These are phyloP conservation scores for Menura novaehollandiae DNA, from an alignment of 2,113 vertebrate genomes.

Conservation along the genomic window DNA sequence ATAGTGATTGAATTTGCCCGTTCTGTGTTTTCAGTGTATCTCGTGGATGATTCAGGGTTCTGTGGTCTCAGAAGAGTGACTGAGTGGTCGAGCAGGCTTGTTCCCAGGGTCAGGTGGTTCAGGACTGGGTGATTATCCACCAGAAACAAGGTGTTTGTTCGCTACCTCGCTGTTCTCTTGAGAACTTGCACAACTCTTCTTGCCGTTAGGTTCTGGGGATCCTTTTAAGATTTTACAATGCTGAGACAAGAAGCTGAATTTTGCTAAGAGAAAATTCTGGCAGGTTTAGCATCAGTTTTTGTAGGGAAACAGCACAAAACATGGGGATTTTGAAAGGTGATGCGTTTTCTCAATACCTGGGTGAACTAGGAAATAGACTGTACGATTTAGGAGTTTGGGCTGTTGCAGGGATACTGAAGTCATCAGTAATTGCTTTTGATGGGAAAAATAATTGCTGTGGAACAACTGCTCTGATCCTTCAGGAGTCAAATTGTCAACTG, in stretches of 20 bases:
- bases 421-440: background rate
- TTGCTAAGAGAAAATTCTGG: background rate
- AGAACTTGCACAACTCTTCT: slow-evolving; percentile 4
- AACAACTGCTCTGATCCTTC: background rate
- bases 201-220: background rate
- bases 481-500: background rate
- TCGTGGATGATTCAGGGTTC: background rate
- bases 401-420: background rate
- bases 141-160: background rate
- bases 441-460: background rate
- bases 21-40: background rate
- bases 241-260: background rate
- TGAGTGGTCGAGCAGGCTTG: background rate
- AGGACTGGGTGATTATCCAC: background rate
- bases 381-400: background rate
- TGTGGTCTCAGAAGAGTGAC: background rate
- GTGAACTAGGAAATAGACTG: background rate
- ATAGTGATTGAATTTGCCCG: background rate
- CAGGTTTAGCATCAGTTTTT: background rate
- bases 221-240: background rate
- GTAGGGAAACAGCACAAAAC: background rate
- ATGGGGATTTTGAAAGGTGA: slow-evolving; percentile 4
- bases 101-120: background rate
- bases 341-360: background rate
- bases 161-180: slow-evolving; percentile 50